Base-by-base conservation (phyloP, 2,797 vertebrate genomes). In the Basileuterus tristriatus region DNA sequence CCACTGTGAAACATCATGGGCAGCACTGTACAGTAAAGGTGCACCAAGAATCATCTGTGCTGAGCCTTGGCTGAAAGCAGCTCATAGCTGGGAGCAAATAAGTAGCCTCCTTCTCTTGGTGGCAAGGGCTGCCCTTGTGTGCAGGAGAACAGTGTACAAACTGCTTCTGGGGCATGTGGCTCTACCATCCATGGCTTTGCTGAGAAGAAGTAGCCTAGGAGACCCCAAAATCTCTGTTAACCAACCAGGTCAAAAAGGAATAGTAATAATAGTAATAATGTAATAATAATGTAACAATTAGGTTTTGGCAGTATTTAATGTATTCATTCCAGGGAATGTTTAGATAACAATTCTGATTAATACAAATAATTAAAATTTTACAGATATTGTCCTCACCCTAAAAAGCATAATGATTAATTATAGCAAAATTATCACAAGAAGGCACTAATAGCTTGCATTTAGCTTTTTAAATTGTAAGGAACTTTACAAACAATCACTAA, bases 331-430 rank as follows among this genome's bases (percentile, higher is more conserved):
- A 3, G 44, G 18, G 69, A 78, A 70, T 34, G 23, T 79, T 90
- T 94, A 55, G 11, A 53, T 91, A 82, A 60, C 46, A 70, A 65
- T 74, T 87, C 60, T 90, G 59, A 84, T 84, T 84, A 90, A 74
- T 70, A 83, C 6, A 68, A 90, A 77, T 79, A 15, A 94, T 89
- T 71, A 56, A 71, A 36, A 84, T 79, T 90, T 60, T 89, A 53
- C 27, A 69, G 44, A 84, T 18, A 3, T 65, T 92, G 60, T 93
- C 71, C 89, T 83, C 71, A 44, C 37, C 34, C 68, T 94, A 64
- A 90, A 90, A 92, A 80, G 20, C n/a, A 79, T 64, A 90, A 47
- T 88, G 77, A 91, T 92, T 93, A 87, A 80, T 43, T 44, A 27
- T 60, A 74, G 70, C 37, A 90, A 77, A 92, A 90, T 77, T 89